Evolutionary conservation across 30 jellyfish, hydroid and myxozoan species (phyloP).

Genomic region (Morbakka virulenta): DNA sequence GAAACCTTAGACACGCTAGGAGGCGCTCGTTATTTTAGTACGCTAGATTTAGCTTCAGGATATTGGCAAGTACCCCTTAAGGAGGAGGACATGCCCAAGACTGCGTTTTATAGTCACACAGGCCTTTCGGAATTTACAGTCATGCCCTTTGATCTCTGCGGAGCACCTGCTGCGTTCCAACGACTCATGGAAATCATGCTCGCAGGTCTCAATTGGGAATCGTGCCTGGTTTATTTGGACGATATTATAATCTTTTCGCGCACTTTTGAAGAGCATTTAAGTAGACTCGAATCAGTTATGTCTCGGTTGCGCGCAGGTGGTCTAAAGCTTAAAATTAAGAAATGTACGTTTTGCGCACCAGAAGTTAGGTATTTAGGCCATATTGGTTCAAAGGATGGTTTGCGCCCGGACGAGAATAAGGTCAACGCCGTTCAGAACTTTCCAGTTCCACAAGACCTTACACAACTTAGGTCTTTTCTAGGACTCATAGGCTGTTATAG

Average conservation of each 20-base stretch:
- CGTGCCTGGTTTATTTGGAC: constrained; percentile 47
- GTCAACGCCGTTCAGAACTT: constrained; percentile 13
- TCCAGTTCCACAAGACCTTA: constrained; percentile 28
- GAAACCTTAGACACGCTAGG: constrained; percentile 30
- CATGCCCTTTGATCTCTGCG: constrained; percentile 57
- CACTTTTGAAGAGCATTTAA: constrained; percentile 38
- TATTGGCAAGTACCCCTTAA: constrained; percentile 47
- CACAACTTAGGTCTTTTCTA: constrained; percentile 37
- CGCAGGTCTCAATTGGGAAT: constrained; percentile 33
- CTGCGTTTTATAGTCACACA: constrained; percentile 27
- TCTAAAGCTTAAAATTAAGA: constrained; percentile 20
- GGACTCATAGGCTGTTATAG: constrained; percentile 46
- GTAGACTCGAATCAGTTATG: constrained; percentile 1
- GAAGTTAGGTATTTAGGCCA: constrained; percentile 45
- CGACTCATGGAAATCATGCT: constrained; percentile 32
- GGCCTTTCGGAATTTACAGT: constrained; percentile 37
- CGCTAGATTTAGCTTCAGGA: constrained; percentile 44
- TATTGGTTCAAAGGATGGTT: constrained; percentile 20
- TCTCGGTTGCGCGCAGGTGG: constrained; percentile 16
- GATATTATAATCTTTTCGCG: constrained; percentile 27
- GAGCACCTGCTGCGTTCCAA: constrained; percentile 56
- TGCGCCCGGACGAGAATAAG: constrained; percentile 22
- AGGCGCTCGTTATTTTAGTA: constrained; percentile 31
- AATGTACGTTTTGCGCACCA: constrained; percentile 32
- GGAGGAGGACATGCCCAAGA: constrained; percentile 18